These are phyloP conservation scores for Synergus umbraculus DNA, from an alignment of 2,888 invertebrate genomes.

Conservation along the genomic window DNA sequence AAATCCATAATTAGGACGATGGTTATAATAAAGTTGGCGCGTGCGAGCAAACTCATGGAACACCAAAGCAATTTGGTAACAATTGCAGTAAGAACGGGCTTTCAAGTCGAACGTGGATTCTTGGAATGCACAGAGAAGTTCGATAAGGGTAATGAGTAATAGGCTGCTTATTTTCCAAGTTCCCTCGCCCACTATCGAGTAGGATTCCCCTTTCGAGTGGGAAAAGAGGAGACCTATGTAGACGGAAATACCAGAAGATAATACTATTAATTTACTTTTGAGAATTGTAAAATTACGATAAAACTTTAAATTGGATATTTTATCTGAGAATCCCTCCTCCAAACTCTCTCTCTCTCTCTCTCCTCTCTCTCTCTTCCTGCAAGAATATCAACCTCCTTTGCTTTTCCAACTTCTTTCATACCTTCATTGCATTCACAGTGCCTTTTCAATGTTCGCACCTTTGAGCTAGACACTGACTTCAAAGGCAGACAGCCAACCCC, in stretches of 20 bases:
- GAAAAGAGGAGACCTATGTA: conserved; percentile 36
- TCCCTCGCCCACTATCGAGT: conserved; percentile 48
- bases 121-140: conserved; percentile 29
- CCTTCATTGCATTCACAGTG: conserved; percentile 18
- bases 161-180: conserved; percentile 72
- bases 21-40: conserved; percentile 23
- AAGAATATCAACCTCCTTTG: conserved; percentile 36
- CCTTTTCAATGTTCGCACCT: conserved; percentile 5
- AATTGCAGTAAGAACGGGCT: conserved; percentile 26
- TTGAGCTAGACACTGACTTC: conserved; percentile 3
- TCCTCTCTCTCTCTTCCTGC: conserved; percentile 37
- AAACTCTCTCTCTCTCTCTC: conserved; percentile 43
- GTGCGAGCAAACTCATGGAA: conserved; percentile 17
- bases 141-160: conserved; percentile 67
- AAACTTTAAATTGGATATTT: conserved; percentile 74
- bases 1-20: background rate
- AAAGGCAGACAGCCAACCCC: conserved; percentile 6
- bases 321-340: conserved; percentile 63
- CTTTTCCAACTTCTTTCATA: conserved; percentile 43
- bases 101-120: background rate
- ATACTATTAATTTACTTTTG: conserved; percentile 75
- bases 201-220: conserved; percentile 39
- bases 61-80: conserved; percentile 35
- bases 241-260: conserved; percentile 62
- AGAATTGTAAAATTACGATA: conserved; percentile 76